Base-by-base conservation (phyloP, 2,113 vertebrate species). In the Indicator indicator region DNA sequence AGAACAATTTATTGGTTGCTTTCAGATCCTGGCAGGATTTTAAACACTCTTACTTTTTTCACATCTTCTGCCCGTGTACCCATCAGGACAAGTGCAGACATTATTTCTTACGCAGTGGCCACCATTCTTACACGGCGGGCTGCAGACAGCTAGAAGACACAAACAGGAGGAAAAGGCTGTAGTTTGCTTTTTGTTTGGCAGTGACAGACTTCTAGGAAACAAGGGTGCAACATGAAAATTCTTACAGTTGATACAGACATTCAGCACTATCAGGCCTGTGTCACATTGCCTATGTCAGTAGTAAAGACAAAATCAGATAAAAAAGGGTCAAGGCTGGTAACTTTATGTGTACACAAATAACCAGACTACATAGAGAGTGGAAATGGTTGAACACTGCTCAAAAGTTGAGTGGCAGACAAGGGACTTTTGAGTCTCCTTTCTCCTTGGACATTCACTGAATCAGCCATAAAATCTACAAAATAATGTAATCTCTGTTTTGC, bases 41-140 rank as follows among this genome's bases (percentile, higher is more conserved):
- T 77, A 67, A 70, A 81, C 21, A 26, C 16, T 70, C 99, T 99
- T 96, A 99, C 99, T 98, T 97, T 97, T 99, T 86, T 99, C 99
- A 96, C 99, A 99, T 93, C 98, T 98, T 88, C 97, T 98, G 38
- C 98, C 99, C 2, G 96, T 98, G 97, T 99, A 98, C 36, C 99
- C 99, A 69, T 98, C 98, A 33, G 97, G 98, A 90, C 99, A 99
- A 88, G 98, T 77, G 11, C 99, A 99, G 32, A 99, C 97, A 16
- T 99, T 98, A 92, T 98, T 99, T 95, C 99, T 98, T 98, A 98
- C 97, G 68, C 99, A 99, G 36, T 98, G 98, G 64, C 99, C 99
- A 65, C 99, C 97, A 1, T 99, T 99, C 97, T 99, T 99, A 97
- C 99, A 99, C 10, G 98, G 98, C 1, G 99, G 99, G 38, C 94